Conservation (phyloP, 2,797 vertebrate species). For the Ataeniobius toweri region DNA sequence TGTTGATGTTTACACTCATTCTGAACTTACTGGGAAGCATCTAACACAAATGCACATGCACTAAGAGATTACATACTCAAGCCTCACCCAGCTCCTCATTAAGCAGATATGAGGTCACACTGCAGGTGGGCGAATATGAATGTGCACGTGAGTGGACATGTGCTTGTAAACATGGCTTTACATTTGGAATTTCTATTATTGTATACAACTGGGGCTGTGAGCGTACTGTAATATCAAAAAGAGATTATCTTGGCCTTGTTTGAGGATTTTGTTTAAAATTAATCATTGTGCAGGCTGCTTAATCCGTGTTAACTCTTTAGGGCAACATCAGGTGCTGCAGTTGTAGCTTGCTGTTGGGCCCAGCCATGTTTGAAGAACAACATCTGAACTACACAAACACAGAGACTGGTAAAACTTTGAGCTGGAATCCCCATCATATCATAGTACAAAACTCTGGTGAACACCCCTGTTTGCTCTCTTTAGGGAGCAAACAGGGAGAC, state of each 20-base stretch:
- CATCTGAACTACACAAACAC: too few species aligned
- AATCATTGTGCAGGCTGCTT: conserved; percentile 63
- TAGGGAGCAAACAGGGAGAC: too few species aligned
- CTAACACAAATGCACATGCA: conserved; percentile 33
- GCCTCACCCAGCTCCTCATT: conserved; percentile 64
- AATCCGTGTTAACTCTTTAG: conserved; percentile 50
- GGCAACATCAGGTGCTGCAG: conserved; percentile 36
- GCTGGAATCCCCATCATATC: too few species aligned
- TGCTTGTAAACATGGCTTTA: conserved; percentile 23
- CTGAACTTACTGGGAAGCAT: conserved; percentile 43
- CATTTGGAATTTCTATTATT: conserved; percentile 32
- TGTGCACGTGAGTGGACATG: conserved; percentile 20
- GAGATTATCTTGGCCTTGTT: conserved; percentile 64
- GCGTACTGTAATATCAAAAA: conserved; percentile 63
- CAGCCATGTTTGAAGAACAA: too few species aligned
- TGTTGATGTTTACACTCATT: conserved; percentile 38
- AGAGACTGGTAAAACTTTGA: too few species aligned
- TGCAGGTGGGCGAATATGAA: conserved; percentile 48
- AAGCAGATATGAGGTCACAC: conserved; percentile 69
- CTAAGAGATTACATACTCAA: conserved; percentile 27
- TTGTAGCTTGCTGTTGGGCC: neutral
- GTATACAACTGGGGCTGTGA: conserved; percentile 43
- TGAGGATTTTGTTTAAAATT: conserved; percentile 70
- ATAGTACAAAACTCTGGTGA: too few species aligned
- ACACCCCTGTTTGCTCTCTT: too few species aligned